phyloP scores from a whole-genome alignment of 2,888 invertebrate genomes.

The Cryptocheilus praepositus region DNA sequence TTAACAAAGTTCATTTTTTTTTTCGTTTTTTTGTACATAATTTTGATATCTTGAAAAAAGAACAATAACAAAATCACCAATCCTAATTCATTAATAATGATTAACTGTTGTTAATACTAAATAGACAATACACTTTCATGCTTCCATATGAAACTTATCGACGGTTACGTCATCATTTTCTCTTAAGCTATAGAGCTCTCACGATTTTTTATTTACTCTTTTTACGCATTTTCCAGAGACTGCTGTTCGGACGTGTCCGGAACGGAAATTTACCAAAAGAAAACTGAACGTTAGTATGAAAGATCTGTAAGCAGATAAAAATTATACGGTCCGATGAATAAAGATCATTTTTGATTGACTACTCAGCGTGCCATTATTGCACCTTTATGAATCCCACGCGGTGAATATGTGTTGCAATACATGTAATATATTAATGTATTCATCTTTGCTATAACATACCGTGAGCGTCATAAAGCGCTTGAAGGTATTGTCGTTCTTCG shows the following conservation, averaged over 20 bases:
- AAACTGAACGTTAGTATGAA: too few species aligned
- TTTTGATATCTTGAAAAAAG: constrained; percentile 51
- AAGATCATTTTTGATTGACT: too few species aligned
- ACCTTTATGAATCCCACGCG: too few species aligned
- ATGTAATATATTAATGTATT: too few species aligned
- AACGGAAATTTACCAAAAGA: too few species aligned
- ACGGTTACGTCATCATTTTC: constrained; percentile 43
- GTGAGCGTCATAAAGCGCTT: too few species aligned
- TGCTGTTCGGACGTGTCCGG: constrained; percentile 57
- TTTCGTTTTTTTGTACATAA: constrained; percentile 43
- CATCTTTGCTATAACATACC: too few species aligned
- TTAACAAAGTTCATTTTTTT: constrained; percentile 47
- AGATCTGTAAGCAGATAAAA: background rate
- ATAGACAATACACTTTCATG: constrained; percentile 58
- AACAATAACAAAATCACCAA: constrained; percentile 56
- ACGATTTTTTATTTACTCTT: constrained; percentile 43
- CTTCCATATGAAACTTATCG: constrained; percentile 50
- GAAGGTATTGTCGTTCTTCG: too few species aligned
- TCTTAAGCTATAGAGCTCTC: constrained; percentile 47
- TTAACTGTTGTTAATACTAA: constrained; percentile 63
- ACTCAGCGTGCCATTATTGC: too few species aligned
- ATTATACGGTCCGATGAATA: background rate
- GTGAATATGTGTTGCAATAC: too few species aligned
- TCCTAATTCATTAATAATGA: constrained; percentile 57
- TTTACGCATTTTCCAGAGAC: constrained; percentile 45